phyloP scores from a whole-genome alignment of 2,797 vertebrate species.

The Poeciliopsis gracilis region DNA sequence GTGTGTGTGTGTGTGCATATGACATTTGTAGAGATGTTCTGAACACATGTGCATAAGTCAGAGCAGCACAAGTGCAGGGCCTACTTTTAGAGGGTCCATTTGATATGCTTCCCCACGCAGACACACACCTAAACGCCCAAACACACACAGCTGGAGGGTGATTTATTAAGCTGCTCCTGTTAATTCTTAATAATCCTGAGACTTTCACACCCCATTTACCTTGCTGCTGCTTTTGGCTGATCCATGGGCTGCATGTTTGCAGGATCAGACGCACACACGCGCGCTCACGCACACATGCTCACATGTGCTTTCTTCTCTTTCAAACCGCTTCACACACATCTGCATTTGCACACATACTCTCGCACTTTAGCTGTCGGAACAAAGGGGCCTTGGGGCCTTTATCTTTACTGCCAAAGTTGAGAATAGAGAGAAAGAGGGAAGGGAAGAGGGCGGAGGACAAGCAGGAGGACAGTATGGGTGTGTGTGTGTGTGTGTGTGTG shows the following conservation, averaged over 20 bases:
- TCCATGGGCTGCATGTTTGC: slow-evolving; percentile 62
- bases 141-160: slow-evolving; percentile 68
- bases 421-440: slow-evolving; percentile 47
- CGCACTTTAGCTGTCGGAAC: slow-evolving; percentile 39
- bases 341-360: slow-evolving; percentile 22
- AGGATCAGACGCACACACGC: slow-evolving; percentile 32
- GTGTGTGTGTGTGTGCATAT: slow-evolving; percentile 16
- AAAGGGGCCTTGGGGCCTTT: slow-evolving; percentile 57
- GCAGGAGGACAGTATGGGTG: slow-evolving; percentile 39
- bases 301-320: slow-evolving; percentile 7
- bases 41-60: slow-evolving; percentile 76
- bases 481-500: slow-evolving; percentile 45
- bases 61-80: slow-evolving; percentile 50
- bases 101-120: slow-evolving; percentile 49
- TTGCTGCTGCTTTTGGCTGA: slow-evolving; percentile 72
- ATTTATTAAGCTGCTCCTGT: slow-evolving; percentile 84
- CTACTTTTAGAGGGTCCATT: slow-evolving; percentile 67
- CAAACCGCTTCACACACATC: slow-evolving; percentile 12
- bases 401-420: slow-evolving; percentile 55
- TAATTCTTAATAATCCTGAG: slow-evolving; percentile 87
- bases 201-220: slow-evolving; percentile 80
- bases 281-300: background rate
- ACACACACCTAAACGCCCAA: slow-evolving; percentile 22
- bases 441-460: slow-evolving; percentile 48
- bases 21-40: slow-evolving; percentile 59